Conservation (phyloP, 1,140 invertebrate species). For the Sminthurinus signatus region DNA sequence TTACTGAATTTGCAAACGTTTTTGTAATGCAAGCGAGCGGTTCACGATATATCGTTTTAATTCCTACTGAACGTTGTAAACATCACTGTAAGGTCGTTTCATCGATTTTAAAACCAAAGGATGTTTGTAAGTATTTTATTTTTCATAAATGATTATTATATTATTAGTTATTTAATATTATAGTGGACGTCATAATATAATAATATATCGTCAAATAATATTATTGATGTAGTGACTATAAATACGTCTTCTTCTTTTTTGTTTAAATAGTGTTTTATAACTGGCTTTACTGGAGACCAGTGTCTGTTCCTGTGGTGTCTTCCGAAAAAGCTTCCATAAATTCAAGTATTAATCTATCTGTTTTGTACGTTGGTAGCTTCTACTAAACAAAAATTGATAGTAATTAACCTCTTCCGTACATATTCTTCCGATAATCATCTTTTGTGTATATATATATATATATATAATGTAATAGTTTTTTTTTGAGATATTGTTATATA, state of each 20-base stretch:
- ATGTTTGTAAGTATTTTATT: slow-evolving; percentile 62
- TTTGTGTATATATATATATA: background rate
- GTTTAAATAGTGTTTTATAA: slow-evolving; percentile 68
- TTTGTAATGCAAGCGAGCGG: slow-evolving; percentile 61
- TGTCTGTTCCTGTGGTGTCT: slow-evolving; percentile 53
- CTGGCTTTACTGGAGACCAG: slow-evolving; percentile 74
- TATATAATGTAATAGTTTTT: background rate
- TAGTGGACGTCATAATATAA: background rate
- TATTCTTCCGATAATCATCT: too few relatives aligned
- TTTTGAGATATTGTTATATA: too few relatives aligned
- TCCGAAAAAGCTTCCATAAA: slow-evolving; percentile 48
- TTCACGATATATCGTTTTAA: slow-evolving; percentile 56
- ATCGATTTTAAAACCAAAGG: slow-evolving; percentile 56
- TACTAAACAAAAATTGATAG: slow-evolving; percentile 26
- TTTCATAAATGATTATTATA: background rate
- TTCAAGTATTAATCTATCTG: slow-evolving; percentile 58
- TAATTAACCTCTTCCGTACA: too few relatives aligned
- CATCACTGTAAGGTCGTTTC: slow-evolving; percentile 57
- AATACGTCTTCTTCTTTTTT: slow-evolving; percentile 40
- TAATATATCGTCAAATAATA: slow-evolving; percentile 15
- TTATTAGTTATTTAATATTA: too few relatives aligned
- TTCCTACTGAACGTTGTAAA: slow-evolving; percentile 60
- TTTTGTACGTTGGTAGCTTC: slow-evolving; percentile 55
- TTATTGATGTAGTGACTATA: slow-evolving; percentile 21
- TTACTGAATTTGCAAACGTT: slow-evolving; percentile 67